Evolutionary conservation across 1,140 invertebrate genomes (phyloP), one percentile per base, ranked within the genome.

Genomic region (Vollenhovia emeryi): DNA sequence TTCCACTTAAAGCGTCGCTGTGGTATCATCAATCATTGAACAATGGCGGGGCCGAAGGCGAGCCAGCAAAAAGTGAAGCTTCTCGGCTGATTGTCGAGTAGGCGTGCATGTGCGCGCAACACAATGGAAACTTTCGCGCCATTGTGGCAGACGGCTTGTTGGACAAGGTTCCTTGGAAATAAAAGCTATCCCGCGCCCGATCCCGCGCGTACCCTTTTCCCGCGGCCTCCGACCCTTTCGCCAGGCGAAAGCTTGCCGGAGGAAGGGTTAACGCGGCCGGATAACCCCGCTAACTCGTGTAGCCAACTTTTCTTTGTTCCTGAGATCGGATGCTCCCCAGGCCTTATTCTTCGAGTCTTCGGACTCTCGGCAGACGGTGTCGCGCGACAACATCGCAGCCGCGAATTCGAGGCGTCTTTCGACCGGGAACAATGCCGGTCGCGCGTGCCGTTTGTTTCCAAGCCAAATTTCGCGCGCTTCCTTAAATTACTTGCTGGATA

Each of bases 111-210:
- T 83, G 57, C 36, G 86, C 76, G 68, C 86, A 84, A 91, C 90
- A 93, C 92, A 93, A 94, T 93, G 87, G 90, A 92, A 94, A 93
- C 90, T 94, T 82, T 92, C 90, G 88, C 86, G 76, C 91, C 88
- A 92, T 94, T 93, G 92, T 93, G 85, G 79, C 75, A 87, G 82
- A 89, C 87, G 91, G 87, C 86, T 85, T 82, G 91, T 91, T 89
- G 91, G 92, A 92, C 91, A 91, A 88, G 84, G 90, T 90, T 79
- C 59, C 86, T 62, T 73, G 86, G 85, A 92, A 92, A 92, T 91
- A 87, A 91, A 92, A 82, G 85, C 75, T 85, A 85, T 84, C 76
- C 86, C 85, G 64, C 71, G 71, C 80, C 73, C 84, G 64, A 80
- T 71, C 78, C 62, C 64, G 33, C 21, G 5, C 30, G 13, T 43